Evolutionary conservation across 2,888 invertebrate species (phyloP).

Genomic region (Pherbina coryleti): DNA sequence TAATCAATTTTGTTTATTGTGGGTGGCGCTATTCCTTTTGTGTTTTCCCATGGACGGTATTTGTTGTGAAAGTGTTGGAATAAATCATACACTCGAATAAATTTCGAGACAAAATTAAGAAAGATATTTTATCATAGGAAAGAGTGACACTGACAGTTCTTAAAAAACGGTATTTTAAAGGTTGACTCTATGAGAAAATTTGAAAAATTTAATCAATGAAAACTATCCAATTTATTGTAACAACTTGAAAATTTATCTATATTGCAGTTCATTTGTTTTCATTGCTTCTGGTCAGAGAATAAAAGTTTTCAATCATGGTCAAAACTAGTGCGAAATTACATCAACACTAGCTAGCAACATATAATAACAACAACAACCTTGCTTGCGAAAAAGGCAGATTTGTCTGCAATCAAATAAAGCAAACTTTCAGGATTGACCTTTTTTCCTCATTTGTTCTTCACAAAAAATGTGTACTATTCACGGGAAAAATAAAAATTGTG

Average conservation of each 20-base stretch:
- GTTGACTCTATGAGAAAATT: too few relatives aligned
- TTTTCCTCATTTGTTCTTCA: neutral
- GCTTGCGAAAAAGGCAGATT: neutral
- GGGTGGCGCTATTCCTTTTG: neutral
- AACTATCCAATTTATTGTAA: too few relatives aligned
- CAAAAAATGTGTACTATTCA: neutral
- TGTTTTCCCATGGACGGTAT: neutral
- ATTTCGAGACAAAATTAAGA: too few relatives aligned
- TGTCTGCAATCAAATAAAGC: slow-evolving; percentile 4
- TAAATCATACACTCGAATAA: too few relatives aligned
- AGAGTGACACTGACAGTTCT: too few relatives aligned
- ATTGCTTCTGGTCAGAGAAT: too few relatives aligned
- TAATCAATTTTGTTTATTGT: neutral
- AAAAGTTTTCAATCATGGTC: neutral
- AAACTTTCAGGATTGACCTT: slow-evolving; percentile 13
- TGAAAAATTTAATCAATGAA: too few relatives aligned
- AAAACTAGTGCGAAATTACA: neutral
- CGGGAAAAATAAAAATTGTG: neutral
- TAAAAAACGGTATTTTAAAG: too few relatives aligned
- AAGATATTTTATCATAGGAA: too few relatives aligned
- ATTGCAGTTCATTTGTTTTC: too few relatives aligned
- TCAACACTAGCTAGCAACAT: neutral
- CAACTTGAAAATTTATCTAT: too few relatives aligned
- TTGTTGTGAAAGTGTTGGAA: too few relatives aligned
- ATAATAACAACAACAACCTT: neutral